A percentile compares a stretch with the other conserved stretches of the same genome.
Conservation (phyloP, 2,113 vertebrate genomes). For the Gnathonemus echidnorhynchus region DNA sequence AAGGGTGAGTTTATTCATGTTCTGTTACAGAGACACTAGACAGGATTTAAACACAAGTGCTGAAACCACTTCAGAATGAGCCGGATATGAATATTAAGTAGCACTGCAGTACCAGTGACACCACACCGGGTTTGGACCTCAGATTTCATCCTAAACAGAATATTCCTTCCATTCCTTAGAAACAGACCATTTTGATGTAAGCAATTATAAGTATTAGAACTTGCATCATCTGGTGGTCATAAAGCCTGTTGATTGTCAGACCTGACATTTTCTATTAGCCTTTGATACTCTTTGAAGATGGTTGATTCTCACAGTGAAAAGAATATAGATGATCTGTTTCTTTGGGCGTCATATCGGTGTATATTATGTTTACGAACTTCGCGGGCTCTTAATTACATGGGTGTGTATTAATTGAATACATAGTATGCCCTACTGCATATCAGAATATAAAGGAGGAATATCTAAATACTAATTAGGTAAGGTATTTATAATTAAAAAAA, state of each 20-base stretch:
- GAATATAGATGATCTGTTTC: constrained; percentile 10
- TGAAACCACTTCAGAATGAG: background rate
- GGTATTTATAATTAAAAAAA: constrained; percentile 13
- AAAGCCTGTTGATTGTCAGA: background rate
- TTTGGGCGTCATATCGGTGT: background rate
- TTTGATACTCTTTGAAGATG: constrained; percentile 6
- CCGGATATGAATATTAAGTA: background rate
- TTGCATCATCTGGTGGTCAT: background rate
- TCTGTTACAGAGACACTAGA: background rate
- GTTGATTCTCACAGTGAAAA: background rate
- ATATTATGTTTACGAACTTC: background rate
- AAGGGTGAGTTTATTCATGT: background rate
- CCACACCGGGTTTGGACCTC: background rate
- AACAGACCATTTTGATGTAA: background rate
- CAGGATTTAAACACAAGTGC: background rate
- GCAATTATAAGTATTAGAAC: background rate
- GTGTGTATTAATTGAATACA: constrained; percentile 15
- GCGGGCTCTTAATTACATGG: constrained; percentile 12
- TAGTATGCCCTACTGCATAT: background rate
- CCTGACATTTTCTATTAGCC: background rate
- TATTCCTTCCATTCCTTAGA: background rate
- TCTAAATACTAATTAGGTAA: constrained; percentile 17
- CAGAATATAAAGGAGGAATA: constrained; percentile 14
- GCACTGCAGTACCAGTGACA: background rate
- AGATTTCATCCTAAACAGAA: background rate